Evolutionary conservation across 2,113 vertebrate genomes (phyloP).

Genomic region (Ictalurus furcatus): DNA sequence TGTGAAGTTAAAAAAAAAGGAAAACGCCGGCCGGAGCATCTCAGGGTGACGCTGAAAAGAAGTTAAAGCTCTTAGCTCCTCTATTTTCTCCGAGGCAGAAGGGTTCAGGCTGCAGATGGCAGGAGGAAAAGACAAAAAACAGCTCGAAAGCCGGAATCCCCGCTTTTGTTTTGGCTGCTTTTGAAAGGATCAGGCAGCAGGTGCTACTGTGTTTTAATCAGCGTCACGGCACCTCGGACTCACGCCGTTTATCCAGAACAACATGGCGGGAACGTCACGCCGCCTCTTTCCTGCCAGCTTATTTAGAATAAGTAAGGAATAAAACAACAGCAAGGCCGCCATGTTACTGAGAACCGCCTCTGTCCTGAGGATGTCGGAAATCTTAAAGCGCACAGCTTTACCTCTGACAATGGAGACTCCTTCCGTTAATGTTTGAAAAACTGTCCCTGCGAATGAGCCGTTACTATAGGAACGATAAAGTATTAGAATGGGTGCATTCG

Average conservation of each 20-base stretch:
- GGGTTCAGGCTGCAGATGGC: constrained; percentile 61
- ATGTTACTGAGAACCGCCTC: background rate
- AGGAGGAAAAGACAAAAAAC: constrained; percentile 35
- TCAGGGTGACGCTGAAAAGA: background rate
- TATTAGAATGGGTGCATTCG: background rate
- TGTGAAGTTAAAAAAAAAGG: background rate
- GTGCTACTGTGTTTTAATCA: constrained; percentile 53
- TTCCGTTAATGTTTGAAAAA: background rate
- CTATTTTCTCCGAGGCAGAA: background rate
- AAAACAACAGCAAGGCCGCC: background rate
- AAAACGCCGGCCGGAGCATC: background rate
- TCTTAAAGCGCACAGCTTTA: background rate
- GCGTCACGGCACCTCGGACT: background rate
- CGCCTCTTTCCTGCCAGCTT: background rate
- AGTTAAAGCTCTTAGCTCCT: background rate
- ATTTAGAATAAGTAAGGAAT: background rate
- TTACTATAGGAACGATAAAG: background rate
- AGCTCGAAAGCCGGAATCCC: constrained; percentile 49
- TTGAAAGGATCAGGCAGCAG: constrained; percentile 53
- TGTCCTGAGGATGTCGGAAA: background rate
- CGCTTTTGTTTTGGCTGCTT: constrained; percentile 60
- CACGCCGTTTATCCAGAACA: background rate
- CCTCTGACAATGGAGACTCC: background rate
- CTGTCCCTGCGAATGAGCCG: background rate
- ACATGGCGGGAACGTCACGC: background rate